Conservation (phyloP, 2,113 vertebrate species). For the Lamprologus tigripictilis region DNA sequence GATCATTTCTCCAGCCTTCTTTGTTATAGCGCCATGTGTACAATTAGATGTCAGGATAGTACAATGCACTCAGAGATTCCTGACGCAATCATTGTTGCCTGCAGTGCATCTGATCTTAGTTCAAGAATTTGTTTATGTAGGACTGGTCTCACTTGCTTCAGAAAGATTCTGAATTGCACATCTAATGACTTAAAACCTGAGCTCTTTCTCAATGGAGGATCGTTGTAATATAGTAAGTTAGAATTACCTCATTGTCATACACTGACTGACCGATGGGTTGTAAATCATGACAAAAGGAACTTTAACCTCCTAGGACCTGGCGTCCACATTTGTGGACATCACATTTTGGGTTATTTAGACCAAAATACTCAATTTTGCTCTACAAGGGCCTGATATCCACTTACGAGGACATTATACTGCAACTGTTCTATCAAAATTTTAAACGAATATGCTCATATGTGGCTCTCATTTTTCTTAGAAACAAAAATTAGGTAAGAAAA, state of each 20-base stretch:
- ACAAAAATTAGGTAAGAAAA: background rate
- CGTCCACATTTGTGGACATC: background rate
- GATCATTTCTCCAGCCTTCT: background rate
- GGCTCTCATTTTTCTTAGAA: accelerated
- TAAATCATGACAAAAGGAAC: background rate
- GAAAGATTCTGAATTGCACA: background rate
- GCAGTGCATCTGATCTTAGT: background rate
- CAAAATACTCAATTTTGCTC: background rate
- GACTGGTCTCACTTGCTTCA: background rate
- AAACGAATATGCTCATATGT: background rate
- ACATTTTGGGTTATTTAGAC: background rate
- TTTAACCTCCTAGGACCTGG: background rate
- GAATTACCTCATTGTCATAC: background rate
- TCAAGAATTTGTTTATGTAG: slow-evolving; percentile 7
- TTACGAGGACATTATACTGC: background rate
- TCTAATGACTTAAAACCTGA: background rate
- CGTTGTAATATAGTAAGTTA: background rate
- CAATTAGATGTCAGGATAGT: background rate
- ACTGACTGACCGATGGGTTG: background rate
- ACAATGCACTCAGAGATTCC: slow-evolving; percentile 3
- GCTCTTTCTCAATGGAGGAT: background rate
- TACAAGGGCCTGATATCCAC: background rate
- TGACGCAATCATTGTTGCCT: slow-evolving; percentile 39
- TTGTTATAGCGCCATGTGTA: background rate
- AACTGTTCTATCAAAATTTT: background rate